Percentiles rank a stretch among this genome's conserved stretches.
These are phyloP conservation scores for Minunthozetes semirufus DNA, from an alignment of 2,888 invertebrate species.

Conservation along the genomic window DNA sequence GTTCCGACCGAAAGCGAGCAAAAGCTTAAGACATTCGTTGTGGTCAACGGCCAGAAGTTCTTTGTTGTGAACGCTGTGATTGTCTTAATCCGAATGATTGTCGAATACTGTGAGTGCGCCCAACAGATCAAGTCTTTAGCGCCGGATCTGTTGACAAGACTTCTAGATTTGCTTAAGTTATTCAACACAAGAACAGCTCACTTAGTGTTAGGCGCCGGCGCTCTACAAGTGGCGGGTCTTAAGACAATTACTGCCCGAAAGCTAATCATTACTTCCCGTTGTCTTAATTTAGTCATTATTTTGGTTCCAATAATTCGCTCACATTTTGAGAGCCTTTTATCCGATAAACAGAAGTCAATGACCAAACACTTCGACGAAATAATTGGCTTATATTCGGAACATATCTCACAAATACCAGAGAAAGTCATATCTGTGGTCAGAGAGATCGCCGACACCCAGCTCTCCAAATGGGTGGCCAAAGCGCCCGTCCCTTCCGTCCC, in stretches of 20 bases:
- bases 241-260: constrained; percentile 92
- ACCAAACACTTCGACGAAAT: constrained; percentile 50
- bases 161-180: constrained; percentile 73
- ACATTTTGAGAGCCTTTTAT: constrained; percentile 49
- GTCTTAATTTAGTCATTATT: constrained; percentile 55
- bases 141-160: constrained; percentile 70
- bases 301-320: constrained; percentile 51
- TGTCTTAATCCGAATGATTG: constrained; percentile 76
- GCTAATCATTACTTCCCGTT: constrained; percentile 49
- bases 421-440: constrained; percentile 87
- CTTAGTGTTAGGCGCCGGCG: constrained; percentile 90
- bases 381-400: constrained; percentile 58
- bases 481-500: constrained; percentile 85
- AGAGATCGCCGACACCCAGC: constrained; percentile 69
- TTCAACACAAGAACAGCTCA: constrained; percentile 64
- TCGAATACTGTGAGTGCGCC: constrained; percentile 79
- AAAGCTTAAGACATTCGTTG: constrained; percentile 19
- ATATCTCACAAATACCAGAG: constrained; percentile 82
- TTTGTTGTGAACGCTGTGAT: constrained; percentile 60
- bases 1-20: background rate
- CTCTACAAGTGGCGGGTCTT: constrained; percentile 83
- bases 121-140: constrained; percentile 70
- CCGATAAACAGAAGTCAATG: constrained; percentile 47
- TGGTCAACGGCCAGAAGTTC: constrained; percentile 36
- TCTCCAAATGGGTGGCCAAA: constrained; percentile 80